A percentile compares a stretch with the other conserved stretches of the same genome.
These are phyloP conservation scores for Bagarius yarrelli DNA, from an alignment of 2,113 vertebrate genomes.

Conservation along the genomic window DNA sequence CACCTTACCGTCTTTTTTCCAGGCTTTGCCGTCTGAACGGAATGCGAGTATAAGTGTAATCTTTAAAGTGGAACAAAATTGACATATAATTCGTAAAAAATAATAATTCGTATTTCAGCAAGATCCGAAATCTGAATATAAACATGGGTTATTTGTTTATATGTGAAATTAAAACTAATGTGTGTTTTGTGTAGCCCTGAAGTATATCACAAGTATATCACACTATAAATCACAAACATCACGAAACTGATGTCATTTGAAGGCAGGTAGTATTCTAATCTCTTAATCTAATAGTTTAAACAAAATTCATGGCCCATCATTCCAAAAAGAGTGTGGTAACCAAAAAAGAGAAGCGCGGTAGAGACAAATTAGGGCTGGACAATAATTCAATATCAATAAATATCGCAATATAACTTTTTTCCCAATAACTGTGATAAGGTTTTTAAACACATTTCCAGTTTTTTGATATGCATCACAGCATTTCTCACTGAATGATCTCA, in stretches of 20 bases:
- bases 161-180: background rate
- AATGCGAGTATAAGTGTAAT: background rate
- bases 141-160: background rate
- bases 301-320: background rate
- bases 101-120: background rate
- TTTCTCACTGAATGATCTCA: no score
- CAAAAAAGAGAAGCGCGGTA: no score
- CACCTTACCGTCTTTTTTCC: background rate
- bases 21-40: background rate
- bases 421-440: no score
- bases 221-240: background rate
- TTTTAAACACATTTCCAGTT: no score
- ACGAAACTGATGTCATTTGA: background rate
- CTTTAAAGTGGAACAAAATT: background rate
- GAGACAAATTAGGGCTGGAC: no score
- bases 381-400: no score
- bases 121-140: background rate
- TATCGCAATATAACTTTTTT: no score
- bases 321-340: no score
- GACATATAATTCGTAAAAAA: no score
- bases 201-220: background rate
- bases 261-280: background rate
- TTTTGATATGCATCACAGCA: no score
- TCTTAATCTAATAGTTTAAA: background rate
- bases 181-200: background rate